Conservation (phyloP, 1,140 invertebrate species). For the Andricus grossulariae region DNA sequence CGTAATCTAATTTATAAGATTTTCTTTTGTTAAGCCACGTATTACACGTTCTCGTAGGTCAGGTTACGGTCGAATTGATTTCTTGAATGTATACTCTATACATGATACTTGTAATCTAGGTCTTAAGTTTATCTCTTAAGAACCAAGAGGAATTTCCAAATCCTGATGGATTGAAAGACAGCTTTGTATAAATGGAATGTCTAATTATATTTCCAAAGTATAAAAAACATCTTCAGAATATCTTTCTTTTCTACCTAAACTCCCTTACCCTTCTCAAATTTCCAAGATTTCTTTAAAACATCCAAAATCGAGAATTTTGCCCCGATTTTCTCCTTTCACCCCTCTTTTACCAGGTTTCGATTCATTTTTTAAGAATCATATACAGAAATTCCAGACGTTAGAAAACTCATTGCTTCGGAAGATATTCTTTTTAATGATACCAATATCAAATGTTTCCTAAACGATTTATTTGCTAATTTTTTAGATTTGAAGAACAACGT, state of each 20-base stretch:
- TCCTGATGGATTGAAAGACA: neutral
- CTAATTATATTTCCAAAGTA: neutral
- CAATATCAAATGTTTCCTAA: no score
- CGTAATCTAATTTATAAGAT: conserved; percentile 46
- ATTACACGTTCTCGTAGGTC: conserved; percentile 35
- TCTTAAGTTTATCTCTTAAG: conserved; percentile 15
- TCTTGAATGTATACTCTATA: conserved; percentile 26
- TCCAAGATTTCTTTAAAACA: no score
- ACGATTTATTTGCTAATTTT: no score
- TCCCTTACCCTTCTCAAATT: no score
- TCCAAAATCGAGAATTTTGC: no score
- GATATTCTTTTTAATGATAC: no score
- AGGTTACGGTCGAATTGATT: conserved; percentile 41
- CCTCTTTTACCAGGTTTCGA: no score
- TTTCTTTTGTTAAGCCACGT: conserved; percentile 33
- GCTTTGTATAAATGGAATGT: neutral
- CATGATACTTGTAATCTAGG: neutral
- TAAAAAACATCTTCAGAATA: neutral
- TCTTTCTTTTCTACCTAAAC: neutral
- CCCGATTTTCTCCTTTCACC: no score
- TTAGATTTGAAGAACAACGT: no score
- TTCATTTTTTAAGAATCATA: no score
- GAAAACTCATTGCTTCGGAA: no score
- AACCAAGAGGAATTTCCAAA: conserved; percentile 10
- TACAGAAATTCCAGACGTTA: no score